A percentile compares a stretch with the other conserved stretches of the same genome.
phyloP scores from a whole-genome alignment of 2,888 invertebrate species.

The Glomeris marginata region DNA sequence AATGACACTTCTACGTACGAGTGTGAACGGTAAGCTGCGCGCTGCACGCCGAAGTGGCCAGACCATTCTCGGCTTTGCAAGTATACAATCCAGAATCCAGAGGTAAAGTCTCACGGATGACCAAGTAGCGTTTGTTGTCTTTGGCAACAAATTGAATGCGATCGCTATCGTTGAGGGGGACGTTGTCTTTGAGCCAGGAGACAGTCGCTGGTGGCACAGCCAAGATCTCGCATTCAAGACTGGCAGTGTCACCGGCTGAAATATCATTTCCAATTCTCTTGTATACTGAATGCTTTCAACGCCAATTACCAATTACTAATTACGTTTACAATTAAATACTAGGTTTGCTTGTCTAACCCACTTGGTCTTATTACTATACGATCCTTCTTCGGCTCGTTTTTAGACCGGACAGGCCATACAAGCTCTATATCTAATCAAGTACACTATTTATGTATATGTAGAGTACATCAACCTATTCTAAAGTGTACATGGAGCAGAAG shows the following conservation, averaged over 20 bases:
- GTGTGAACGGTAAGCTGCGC: slow-evolving; percentile 74
- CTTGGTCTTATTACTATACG: too few species aligned
- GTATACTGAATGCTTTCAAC: too few species aligned
- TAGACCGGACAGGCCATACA: too few species aligned
- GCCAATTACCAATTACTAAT: too few species aligned
- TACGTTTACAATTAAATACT: neutral
- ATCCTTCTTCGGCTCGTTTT: too few species aligned
- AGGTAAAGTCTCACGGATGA: slow-evolving; percentile 48
- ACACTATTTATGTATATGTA: too few species aligned
- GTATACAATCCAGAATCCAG: slow-evolving; percentile 81
- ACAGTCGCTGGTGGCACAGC: slow-evolving; percentile 44
- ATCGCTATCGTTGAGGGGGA: slow-evolving; percentile 61
- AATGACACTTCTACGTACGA: slow-evolving; percentile 42
- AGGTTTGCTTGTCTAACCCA: too few species aligned
- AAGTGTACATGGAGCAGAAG: too few species aligned
- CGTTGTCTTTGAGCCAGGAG: slow-evolving; percentile 78
- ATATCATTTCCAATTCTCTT: slow-evolving; percentile 4
- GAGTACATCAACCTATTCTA: too few species aligned
- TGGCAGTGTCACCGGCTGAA: slow-evolving; percentile 18
- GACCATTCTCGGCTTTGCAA: slow-evolving; percentile 64
- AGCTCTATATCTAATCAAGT: too few species aligned
- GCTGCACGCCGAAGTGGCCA: slow-evolving; percentile 61
- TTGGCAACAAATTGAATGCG: slow-evolving; percentile 46
- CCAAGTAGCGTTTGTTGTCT: slow-evolving; percentile 44
- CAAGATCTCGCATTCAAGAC: slow-evolving; percentile 17